Base-by-base conservation (phyloP, 92 coral and sea anemone genomes). In the Muricea muricata region DNA sequence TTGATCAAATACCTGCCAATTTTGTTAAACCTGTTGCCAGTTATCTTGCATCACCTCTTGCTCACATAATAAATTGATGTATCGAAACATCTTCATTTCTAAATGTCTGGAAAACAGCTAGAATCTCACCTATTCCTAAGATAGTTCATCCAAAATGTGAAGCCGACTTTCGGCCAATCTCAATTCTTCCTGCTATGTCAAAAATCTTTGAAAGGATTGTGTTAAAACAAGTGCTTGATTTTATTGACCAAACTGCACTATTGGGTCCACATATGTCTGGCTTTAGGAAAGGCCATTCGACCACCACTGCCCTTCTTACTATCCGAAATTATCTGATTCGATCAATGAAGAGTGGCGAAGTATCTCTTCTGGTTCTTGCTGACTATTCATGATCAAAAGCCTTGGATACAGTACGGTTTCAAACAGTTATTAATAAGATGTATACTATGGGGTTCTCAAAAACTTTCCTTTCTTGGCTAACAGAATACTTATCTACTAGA, bases 361-460 rank as follows among this genome's bases (percentile, higher is more conserved):
- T 66, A 14, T 69, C 81, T 28, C 15, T 79, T 47, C 47, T 82
- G 84, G 87, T 82, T 24, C 47, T 30, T 28, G 87, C 61, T 35
- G 82, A 84, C 55, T 84, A 73, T 48, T n/a, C n/a, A n/a, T n/a
- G n/a, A n/a, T 84, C 87, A 55, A 72, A 84, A 23, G 87, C 75
- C 4, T 84, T 84, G 35, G 73, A 73, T 73, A 84, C 76, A 41
- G 82, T 83, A 33, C 50, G 17, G 13, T 84, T 84, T 40, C 73
- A 74, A 54, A 50, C 82, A 12, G 87, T 83, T 4, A 21, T n/a
- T 23, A 26, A 20, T 20, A 83, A 61, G 47, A 74, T 75, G 75
- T 73, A 57, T 57, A 23, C 30, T 9, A 84, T 84, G 76, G 88
- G 83, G 23, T 84, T 84, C 37, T 73, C 86, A 11, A 84, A 41